Evolutionary conservation across 2,888 invertebrate species (phyloP).

Genomic region (Petrolisthes manimaculis): DNA sequence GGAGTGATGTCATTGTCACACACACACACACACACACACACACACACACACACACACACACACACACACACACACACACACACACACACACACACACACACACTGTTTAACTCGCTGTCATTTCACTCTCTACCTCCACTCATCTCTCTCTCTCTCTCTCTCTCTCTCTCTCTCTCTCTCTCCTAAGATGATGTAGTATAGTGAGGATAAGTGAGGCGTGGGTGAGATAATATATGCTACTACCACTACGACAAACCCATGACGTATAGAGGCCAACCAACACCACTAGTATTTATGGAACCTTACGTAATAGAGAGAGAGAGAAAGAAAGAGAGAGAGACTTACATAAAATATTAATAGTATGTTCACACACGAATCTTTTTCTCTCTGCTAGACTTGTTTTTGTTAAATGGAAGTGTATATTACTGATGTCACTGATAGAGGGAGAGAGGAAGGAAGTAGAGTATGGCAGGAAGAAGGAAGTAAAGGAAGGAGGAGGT

Average conservation of each 20-base stretch:
- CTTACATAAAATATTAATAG: background rate
- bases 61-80: slow-evolving; percentile 35
- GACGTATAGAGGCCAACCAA: background rate
- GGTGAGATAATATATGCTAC: too few relatives aligned
- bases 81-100: slow-evolving; percentile 30
- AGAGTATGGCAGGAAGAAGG: background rate
- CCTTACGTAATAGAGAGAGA: slow-evolving; percentile 1
- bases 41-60: slow-evolving; percentile 26
- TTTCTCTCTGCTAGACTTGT: too few relatives aligned
- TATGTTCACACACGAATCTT: background rate
- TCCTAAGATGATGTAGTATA: background rate
- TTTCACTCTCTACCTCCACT: background rate
- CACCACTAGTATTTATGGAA: background rate
- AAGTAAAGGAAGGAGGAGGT: background rate
- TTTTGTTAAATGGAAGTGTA: too few relatives aligned
- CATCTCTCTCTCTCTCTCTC: background rate
- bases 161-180: background rate
- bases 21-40: slow-evolving; percentile 21
- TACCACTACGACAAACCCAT: background rate
- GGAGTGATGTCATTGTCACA: background rate
- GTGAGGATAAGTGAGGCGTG: too few relatives aligned
- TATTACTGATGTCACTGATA: too few relatives aligned
- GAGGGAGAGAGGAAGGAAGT: background rate
- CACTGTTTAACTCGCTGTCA: background rate
- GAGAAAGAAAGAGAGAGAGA: slow-evolving; percentile 24